Conservation (phyloP, 2,113 vertebrate genomes). For the Cichladusa arquata region DNA sequence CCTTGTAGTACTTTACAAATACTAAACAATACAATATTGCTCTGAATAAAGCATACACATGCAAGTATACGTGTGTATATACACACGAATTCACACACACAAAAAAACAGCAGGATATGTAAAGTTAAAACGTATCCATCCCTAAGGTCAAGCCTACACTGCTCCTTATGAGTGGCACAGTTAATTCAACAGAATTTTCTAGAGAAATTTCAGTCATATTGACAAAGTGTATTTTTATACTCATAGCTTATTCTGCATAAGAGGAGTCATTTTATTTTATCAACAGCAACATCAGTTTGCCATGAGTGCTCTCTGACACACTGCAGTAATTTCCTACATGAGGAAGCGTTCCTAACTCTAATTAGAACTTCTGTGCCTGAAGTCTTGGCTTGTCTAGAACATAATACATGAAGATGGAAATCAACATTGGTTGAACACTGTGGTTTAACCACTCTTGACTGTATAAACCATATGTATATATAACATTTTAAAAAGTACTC, state of each 20-base stretch:
- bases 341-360: neutral
- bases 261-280: neutral
- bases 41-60: neutral
- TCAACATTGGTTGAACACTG: fast-evolving
- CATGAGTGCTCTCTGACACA: neutral
- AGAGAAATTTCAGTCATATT: neutral
- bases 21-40: neutral
- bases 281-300: neutral
- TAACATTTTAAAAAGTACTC: neutral
- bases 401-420: neutral
- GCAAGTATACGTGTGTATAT: too few species aligned
- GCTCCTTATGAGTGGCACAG: neutral
- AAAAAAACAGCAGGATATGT: neutral
- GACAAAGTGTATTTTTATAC: neutral
- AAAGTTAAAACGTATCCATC: neutral
- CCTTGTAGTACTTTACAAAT: neutral
- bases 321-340: neutral
- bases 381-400: neutral
- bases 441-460: neutral
- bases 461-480: neutral
- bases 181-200: neutral
- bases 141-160: neutral
- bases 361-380: neutral
- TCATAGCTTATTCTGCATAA: neutral
- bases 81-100: neutral